Evolutionary conservation across 1,140 invertebrate genomes (phyloP), one percentile per base, ranked within the genome.

Genomic region (Leptonema lineaticorne): DNA sequence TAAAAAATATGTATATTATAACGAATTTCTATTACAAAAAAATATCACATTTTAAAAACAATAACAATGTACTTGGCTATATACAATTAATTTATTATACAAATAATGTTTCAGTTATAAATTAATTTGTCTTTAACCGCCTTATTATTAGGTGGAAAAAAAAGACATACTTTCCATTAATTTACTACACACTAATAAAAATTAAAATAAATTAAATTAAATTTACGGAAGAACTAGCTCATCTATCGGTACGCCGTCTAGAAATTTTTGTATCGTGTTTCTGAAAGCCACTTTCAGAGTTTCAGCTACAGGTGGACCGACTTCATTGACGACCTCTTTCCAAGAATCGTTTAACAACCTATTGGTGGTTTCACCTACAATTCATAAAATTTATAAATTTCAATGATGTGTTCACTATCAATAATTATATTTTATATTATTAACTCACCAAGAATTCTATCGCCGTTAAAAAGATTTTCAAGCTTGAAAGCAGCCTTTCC

Each of bases 231-330:
- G 30, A 7, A 72, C 46, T 6, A 72, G 29, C 22, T 72, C 71
- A 24, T 80, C 75, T 4, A 78, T 76, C 1, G 79, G 75, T 26
- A 78, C 74, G 62, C 76, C 75, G 50, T 79, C 76, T 58, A 82
- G 78, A 22, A 82, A 77, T 65, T 74, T 75, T 63, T 74, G 68
- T 22, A 81, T 74, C 62, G 81, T 78, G 30, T 74, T 75, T 7
- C 77, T 69, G 75, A 81, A 77, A 9, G 81, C 77, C 53, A 78
- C 75, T 68, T 78, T 77, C 16, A 81, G 76, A 29, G 78, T 78
- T 67, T 76, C 75, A 1, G 75, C 74, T 30, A 81, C 72, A 50
- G 81, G 76, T 14, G 80, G 68, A 16, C 57, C 60, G 2, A 72
- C 22, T 53, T 72, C 71, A 37, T 20, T 30, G 18, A 72, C 14